These are phyloP conservation scores for Arrhamphus sclerolepis DNA, from an alignment of 2,797 vertebrate species.

Conservation along the genomic window DNA sequence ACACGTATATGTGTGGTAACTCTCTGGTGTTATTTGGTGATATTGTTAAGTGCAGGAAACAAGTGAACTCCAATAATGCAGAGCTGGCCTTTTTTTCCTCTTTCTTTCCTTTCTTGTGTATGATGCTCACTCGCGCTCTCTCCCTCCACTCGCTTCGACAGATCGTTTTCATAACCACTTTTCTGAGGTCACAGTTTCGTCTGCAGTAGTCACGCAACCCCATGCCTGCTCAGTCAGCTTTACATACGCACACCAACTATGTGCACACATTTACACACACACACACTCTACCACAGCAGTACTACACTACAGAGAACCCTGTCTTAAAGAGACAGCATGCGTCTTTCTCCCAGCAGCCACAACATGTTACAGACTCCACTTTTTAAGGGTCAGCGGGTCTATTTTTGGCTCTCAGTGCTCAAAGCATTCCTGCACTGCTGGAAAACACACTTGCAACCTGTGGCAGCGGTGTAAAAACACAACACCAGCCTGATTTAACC, in stretches of 20 bases:
- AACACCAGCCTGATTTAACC: slow-evolving; percentile 22
- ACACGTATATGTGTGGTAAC: slow-evolving; percentile 19
- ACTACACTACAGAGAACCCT: slow-evolving; percentile 45
- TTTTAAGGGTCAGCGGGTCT: slow-evolving; percentile 68
- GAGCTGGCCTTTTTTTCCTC: slow-evolving; percentile 69
- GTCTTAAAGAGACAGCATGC: slow-evolving; percentile 66
- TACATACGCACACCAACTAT: slow-evolving; percentile 45
- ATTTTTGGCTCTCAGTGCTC: slow-evolving; percentile 67
- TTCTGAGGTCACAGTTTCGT: slow-evolving; percentile 89
- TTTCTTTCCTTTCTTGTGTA: slow-evolving; percentile 11
- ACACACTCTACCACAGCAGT: slow-evolving; percentile 47
- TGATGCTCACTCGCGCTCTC: slow-evolving; percentile 29
- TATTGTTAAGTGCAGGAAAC: slow-evolving; percentile 33
- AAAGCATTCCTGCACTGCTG: slow-evolving; percentile 48
- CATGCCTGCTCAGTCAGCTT: slow-evolving; percentile 74
- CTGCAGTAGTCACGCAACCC: slow-evolving; percentile 91
- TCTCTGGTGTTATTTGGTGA: slow-evolving; percentile 26
- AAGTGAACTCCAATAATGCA: slow-evolving; percentile 79
- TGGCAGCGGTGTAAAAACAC: slow-evolving; percentile 42
- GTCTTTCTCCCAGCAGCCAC: slow-evolving; percentile 44
- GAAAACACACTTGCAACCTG: slow-evolving; percentile 61
- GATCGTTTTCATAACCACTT: slow-evolving; percentile 93
- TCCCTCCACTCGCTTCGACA: slow-evolving; percentile 67
- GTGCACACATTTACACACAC: slow-evolving; percentile 27
- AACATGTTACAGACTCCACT: slow-evolving; percentile 58